Evolutionary conservation across 2,888 invertebrate species (phyloP).

Genomic region (Campopleginae sp.): DNA sequence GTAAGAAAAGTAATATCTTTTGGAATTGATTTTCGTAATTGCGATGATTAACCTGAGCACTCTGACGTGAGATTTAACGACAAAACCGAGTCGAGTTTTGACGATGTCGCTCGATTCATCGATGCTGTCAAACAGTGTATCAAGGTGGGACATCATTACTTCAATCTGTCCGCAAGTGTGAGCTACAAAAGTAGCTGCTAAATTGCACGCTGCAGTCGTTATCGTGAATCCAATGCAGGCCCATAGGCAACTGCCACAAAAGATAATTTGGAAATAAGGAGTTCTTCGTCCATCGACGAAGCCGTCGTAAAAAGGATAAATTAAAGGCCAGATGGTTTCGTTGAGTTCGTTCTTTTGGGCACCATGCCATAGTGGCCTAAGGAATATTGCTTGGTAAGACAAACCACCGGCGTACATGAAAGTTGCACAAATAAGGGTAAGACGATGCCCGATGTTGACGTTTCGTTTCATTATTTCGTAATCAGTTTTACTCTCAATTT

Average conservation of each 20-base stretch:
- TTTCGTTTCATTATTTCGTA: constrained; percentile 63
- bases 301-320: constrained; percentile 47
- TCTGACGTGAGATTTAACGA: constrained; percentile 68
- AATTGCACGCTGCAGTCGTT: constrained; percentile 62
- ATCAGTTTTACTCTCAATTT: constrained; percentile 57
- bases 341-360: constrained; percentile 49
- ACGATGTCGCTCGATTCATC: constrained; percentile 18
- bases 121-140: constrained; percentile 51
- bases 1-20: not conserved
- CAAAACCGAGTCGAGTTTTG: constrained; percentile 60
- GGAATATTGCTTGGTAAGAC: constrained; percentile 43
- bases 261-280: constrained; percentile 71
- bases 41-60: constrained; percentile 72
- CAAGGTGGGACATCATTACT: constrained; percentile 65
- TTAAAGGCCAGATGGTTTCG: constrained; percentile 53
- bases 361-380: constrained; percentile 39
- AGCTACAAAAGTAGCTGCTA: constrained; percentile 70
- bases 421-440: constrained; percentile 43
- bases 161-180: constrained; percentile 73
- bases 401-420: constrained; percentile 60
- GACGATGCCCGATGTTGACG: constrained; percentile 36
- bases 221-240: constrained; percentile 64
- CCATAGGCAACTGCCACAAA: constrained; percentile 56
- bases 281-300: constrained; percentile 60
- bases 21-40: not conserved